Conservation (phyloP, 2,113 vertebrate species). For the Catharus minimus region DNA sequence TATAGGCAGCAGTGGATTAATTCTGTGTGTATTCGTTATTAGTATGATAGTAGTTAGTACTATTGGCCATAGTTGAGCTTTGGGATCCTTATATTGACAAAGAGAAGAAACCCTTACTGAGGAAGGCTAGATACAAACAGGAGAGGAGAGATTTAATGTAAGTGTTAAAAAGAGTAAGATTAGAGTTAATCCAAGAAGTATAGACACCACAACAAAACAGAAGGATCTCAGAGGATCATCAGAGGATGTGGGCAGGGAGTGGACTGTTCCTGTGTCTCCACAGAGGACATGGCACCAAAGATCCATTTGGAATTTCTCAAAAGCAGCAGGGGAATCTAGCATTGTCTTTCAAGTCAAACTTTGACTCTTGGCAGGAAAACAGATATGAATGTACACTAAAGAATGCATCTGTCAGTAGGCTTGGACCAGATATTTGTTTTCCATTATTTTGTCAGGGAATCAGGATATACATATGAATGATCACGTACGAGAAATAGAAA, state of each 20-base stretch:
- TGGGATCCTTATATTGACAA: background rate
- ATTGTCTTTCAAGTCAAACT: background rate
- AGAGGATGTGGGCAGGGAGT: background rate
- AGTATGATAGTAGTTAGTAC: background rate
- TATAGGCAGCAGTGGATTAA: background rate
- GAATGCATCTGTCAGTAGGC: background rate
- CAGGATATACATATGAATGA: background rate
- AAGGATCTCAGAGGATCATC: background rate
- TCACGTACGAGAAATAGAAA: accelerated
- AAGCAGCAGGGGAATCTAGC: background rate
- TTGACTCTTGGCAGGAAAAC: background rate
- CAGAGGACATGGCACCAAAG: background rate
- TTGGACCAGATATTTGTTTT: background rate
- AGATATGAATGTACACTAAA: accelerated
- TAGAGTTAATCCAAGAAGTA: background rate
- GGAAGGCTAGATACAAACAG: background rate
- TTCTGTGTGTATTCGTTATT: background rate
- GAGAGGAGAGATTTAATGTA: background rate
- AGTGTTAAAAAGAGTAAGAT: background rate
- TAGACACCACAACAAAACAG: background rate
- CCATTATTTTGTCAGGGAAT: background rate
- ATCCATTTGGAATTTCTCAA: background rate
- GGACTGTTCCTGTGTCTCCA: background rate
- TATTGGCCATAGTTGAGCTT: background rate
- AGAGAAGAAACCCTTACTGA: background rate